phyloP scores from a whole-genome alignment of 2,113 vertebrate species.

The Microcebus lehilahytsara region DNA sequence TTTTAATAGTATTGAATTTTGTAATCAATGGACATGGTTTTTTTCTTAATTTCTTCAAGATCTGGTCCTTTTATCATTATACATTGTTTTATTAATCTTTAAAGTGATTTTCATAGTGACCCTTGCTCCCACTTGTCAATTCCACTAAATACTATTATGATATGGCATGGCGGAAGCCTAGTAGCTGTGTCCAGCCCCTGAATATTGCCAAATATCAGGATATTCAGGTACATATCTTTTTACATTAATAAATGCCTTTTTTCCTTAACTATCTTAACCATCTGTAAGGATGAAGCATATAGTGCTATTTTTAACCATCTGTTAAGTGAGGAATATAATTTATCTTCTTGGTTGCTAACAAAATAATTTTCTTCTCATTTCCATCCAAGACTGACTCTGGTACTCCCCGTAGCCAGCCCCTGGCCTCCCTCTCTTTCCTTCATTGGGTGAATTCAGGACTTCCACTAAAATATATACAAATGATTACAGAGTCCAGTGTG shows the following conservation, averaged over 20 bases:
- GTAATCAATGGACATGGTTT: not conserved
- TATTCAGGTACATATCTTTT: not conserved
- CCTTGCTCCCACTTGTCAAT: not conserved
- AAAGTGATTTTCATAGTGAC: not conserved
- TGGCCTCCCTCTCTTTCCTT: not conserved
- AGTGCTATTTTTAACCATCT: not conserved
- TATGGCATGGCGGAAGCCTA: not conserved
- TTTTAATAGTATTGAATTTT: not conserved
- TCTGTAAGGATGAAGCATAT: not conserved
- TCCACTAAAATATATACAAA: not conserved
- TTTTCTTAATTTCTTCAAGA: not conserved
- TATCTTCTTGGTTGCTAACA: not conserved
- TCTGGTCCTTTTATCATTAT: not conserved
- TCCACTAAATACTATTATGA: not conserved
- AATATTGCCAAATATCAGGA: not conserved
- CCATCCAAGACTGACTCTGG: not conserved
- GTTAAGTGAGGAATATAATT: not conserved
- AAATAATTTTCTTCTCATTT: conserved; percentile 9
- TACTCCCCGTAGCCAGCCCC: not conserved
- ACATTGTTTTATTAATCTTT: not conserved
- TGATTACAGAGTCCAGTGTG: not conserved
- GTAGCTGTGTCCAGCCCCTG: not conserved
- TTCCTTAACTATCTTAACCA: not conserved
- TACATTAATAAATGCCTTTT: not conserved
- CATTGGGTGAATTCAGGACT: not conserved